A percentile compares a stretch with the other conserved stretches of the same genome.
Evolutionary conservation across 2,113 vertebrate species (phyloP).

Genomic region (Pituophis catenifer): DNA sequence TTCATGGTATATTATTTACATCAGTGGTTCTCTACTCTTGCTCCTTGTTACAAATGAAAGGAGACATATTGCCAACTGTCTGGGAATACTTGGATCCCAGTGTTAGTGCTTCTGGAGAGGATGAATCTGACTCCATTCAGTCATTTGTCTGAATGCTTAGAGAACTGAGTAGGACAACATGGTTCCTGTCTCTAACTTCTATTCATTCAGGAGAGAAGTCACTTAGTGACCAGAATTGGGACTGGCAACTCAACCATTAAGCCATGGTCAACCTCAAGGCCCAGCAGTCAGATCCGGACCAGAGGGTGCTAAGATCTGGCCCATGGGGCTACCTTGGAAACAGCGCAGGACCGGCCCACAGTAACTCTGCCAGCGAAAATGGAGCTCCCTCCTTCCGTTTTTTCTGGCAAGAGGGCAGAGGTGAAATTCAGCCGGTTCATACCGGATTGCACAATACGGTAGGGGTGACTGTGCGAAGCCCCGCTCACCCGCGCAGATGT

Average conservation of each 20-base stretch:
- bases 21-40: not conserved
- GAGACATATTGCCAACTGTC: not conserved
- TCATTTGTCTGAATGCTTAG: not conserved
- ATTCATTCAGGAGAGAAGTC: not conserved
- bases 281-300: rapidly evolving
- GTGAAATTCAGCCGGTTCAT: no score
- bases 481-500: no score
- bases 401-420: no score
- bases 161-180: not conserved
- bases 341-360: no score
- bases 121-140: not conserved
- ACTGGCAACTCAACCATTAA: not conserved
- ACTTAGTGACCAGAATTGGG: not conserved
- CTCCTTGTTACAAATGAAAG: not conserved
- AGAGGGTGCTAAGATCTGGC: no score
- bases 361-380: no score
- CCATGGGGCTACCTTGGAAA: no score
- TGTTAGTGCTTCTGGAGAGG: not conserved
- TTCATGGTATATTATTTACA: not conserved
- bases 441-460: no score
- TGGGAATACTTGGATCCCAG: not conserved
- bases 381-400: no score
- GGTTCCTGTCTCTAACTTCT: not conserved
- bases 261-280: no score
- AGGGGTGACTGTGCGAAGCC: no score